These are phyloP conservation scores for Molothrus aeneus DNA, from an alignment of 2,797 vertebrate genomes.

Conservation along the genomic window DNA sequence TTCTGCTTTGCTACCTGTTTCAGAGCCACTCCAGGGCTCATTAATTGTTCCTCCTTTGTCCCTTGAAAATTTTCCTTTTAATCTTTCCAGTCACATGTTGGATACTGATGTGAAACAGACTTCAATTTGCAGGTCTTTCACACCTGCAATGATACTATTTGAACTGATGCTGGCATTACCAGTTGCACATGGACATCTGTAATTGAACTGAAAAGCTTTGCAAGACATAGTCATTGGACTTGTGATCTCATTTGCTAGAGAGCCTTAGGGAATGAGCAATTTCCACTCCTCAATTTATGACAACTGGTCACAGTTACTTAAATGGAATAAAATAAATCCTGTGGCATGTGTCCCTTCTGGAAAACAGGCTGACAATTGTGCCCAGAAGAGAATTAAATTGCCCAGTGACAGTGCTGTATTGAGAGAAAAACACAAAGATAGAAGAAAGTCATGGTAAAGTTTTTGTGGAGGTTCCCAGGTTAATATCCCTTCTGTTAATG, in stretches of 20 bases:
- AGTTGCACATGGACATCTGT: constrained; percentile 5
- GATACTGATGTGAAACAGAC: constrained; percentile 25
- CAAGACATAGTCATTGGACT: constrained; percentile 9
- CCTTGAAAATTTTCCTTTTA: constrained; percentile 52
- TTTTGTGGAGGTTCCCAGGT: not conserved
- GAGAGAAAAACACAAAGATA: not conserved
- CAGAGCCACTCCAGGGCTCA: constrained; percentile 42
- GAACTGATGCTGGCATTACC: not conserved
- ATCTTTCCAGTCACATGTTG: constrained; percentile 26
- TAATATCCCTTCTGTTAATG: not conserved
- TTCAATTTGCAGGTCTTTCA: constrained; percentile 38
- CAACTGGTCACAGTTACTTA: constrained; percentile 56
- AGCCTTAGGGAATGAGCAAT: constrained; percentile 37
- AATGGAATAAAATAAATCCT: constrained; percentile 42
- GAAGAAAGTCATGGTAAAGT: not conserved
- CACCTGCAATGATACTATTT: constrained; percentile 18
- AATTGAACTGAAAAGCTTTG: constrained; percentile 60
- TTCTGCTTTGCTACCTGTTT: constrained; percentile 58
- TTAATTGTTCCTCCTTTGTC: constrained; percentile 57
- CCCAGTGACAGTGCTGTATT: not conserved
- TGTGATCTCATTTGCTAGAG: constrained; percentile 61
- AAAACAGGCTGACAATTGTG: constrained; percentile 27
- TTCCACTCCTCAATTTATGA: constrained; percentile 51
- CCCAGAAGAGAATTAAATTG: constrained; percentile 43
- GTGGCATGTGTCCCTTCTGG: constrained; percentile 4